phyloP scores from a whole-genome alignment of 2,888 invertebrate species.

The Euzophera pinguis region DNA sequence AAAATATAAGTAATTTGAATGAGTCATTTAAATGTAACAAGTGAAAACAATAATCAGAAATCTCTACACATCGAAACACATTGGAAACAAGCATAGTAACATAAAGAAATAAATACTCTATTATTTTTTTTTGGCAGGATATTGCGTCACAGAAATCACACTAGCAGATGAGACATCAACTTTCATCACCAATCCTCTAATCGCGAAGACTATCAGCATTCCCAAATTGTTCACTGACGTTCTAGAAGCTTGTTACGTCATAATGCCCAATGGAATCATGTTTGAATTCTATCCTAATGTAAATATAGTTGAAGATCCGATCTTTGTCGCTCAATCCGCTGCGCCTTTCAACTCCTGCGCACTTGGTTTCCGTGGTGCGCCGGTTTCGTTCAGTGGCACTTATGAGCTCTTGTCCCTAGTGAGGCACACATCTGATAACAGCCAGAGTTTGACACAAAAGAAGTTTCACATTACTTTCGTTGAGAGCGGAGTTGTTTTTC shows the following conservation, averaged over 20 bases:
- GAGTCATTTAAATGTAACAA: too few species aligned
- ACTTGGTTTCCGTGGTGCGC: slow-evolving; percentile 33
- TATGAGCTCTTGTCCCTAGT: slow-evolving; percentile 44
- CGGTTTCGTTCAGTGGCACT: slow-evolving; percentile 34
- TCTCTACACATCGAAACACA: too few species aligned
- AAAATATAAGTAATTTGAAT: too few species aligned
- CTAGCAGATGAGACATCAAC: slow-evolving; percentile 30
- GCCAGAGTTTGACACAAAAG: slow-evolving; percentile 32
- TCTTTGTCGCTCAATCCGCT: slow-evolving; percentile 23
- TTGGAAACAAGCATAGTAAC: too few species aligned
- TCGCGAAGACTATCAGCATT: slow-evolving; percentile 34
- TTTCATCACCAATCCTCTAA: slow-evolving; percentile 31
- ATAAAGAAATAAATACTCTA: neutral
- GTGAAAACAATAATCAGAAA: too few species aligned
- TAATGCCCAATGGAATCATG: slow-evolving; percentile 36
- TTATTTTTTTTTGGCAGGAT: slow-evolving; percentile 29
- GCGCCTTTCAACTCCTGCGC: slow-evolving; percentile 36
- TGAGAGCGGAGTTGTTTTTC: slow-evolving; percentile 18
- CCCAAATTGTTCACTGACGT: slow-evolving; percentile 34
- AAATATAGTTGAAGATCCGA: slow-evolving; percentile 23
- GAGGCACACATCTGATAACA: slow-evolving; percentile 24
- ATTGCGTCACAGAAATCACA: slow-evolving; percentile 28
- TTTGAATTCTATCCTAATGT: slow-evolving; percentile 39
- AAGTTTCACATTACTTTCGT: slow-evolving; percentile 37
- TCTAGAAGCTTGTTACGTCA: slow-evolving; percentile 37